Conservation (phyloP, 1,140 invertebrate species). For the Diuraphis noxia region DNA sequence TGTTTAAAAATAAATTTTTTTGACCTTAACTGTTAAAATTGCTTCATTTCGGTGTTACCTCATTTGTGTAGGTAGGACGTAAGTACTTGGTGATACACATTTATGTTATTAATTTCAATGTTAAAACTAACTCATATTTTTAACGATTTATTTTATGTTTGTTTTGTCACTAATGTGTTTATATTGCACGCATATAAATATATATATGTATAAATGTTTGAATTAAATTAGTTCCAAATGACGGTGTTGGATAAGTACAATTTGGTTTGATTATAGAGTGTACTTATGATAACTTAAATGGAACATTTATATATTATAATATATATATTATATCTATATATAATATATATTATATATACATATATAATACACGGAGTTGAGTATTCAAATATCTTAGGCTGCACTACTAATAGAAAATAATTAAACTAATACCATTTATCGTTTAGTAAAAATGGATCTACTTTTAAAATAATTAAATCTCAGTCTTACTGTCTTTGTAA, state of each 20-base stretch:
- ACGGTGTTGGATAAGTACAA: not conserved
- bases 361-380: too few relatives aligned
- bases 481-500: not conserved
- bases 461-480: not conserved
- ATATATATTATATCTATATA: too few relatives aligned
- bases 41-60: not conserved
- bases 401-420: not conserved
- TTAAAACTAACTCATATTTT: not conserved
- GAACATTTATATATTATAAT: not conserved
- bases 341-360: too few relatives aligned
- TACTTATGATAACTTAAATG: not conserved
- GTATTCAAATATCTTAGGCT: too few relatives aligned
- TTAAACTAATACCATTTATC: not conserved
- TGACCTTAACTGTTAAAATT: not conserved
- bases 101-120: not conserved
- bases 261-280: not conserved
- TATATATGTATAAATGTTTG: not conserved
- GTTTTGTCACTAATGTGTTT: not conserved
- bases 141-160: not conserved
- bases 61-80: not conserved
- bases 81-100: not conserved
- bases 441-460: not conserved
- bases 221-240: not conserved
- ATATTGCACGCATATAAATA: not conserved
- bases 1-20: not conserved